Percentiles rank a stretch among this genome's conserved stretches.
Conservation (phyloP, 2,113 vertebrate species). For the Cynocephalus volans region DNA sequence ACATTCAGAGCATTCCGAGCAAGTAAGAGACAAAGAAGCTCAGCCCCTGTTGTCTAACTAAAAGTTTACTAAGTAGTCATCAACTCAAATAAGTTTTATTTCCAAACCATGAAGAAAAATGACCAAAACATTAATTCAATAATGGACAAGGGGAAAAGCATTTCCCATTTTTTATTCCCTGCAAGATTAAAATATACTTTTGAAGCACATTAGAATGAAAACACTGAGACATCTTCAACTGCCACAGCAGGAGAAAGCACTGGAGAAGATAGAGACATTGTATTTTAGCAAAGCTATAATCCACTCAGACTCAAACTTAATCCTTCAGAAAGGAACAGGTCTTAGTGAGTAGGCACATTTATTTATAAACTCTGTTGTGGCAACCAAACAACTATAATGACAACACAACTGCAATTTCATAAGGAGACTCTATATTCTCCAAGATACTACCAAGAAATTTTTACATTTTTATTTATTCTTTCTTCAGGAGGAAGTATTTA, state of each 20-base stretch:
- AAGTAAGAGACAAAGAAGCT: not conserved
- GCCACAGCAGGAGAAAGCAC: constrained; percentile 73
- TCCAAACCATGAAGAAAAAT: constrained; percentile 47
- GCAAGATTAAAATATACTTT: not conserved
- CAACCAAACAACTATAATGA: constrained; percentile 76
- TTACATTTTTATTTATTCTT: constrained; percentile 47
- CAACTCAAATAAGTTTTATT: constrained; percentile 41
- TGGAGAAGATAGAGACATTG: constrained; percentile 82
- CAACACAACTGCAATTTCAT: constrained; percentile 73
- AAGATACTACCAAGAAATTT: not conserved
- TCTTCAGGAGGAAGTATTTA: constrained; percentile 69
- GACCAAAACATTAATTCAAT: constrained; percentile 11
- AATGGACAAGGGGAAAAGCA: constrained; percentile 10
- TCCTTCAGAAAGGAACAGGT: constrained; percentile 85
- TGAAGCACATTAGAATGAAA: constrained; percentile 80
- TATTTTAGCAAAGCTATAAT: constrained; percentile 87
- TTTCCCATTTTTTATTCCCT: constrained; percentile 17
- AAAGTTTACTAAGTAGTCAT: not conserved
- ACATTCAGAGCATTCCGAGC: not conserved
- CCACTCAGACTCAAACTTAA: constrained; percentile 85
- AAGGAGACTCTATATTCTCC: constrained; percentile 51
- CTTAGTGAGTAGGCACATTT: constrained; percentile 87
- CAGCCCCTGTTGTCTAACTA: not conserved
- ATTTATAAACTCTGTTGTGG: constrained; percentile 87
- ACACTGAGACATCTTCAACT: constrained; percentile 84